Evolutionary conservation across 2,797 vertebrate species (phyloP).

Genomic region (Ispidina lecontei): DNA sequence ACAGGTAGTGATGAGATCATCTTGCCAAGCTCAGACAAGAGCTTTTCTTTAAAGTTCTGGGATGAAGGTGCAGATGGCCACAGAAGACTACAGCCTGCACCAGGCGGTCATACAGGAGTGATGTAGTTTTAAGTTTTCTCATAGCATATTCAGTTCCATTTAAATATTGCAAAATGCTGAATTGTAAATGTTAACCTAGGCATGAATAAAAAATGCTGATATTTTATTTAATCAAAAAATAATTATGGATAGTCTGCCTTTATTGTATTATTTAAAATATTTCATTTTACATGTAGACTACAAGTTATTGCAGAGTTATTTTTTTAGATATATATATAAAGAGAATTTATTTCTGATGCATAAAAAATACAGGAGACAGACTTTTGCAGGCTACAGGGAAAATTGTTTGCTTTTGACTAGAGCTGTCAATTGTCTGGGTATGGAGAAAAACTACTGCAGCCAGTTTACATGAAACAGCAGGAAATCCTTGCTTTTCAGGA

Average conservation of each 20-base stretch:
- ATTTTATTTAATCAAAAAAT: constrained; percentile 80
- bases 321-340: not conserved
- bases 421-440: not conserved
- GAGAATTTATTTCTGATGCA: constrained; percentile 50
- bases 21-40: not conserved
- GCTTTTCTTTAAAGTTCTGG: not conserved
- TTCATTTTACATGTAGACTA: constrained; percentile 69
- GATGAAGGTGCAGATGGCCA: constrained; percentile 19
- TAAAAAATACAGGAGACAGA: constrained; percentile 63
- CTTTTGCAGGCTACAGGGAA: constrained; percentile 20
- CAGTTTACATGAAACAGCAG: constrained; percentile 19
- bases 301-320: constrained; percentile 16
- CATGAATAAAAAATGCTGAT: constrained; percentile 79
- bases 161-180: constrained; percentile 79
- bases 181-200: constrained; percentile 77
- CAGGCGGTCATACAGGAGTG: constrained; percentile 9
- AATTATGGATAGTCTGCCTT: constrained; percentile 70
- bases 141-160: constrained; percentile 69
- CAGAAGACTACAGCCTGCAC: not conserved
- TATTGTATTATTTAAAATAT: constrained; percentile 76
- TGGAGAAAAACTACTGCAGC: constrained; percentile 3
- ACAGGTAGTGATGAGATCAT: not conserved
- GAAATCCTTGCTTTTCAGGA: not conserved
- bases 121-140: constrained; percentile 64
- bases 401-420: constrained; percentile 57